Conservation (phyloP, 2,888 invertebrate genomes). For the Glaucopsyche alexis region DNA sequence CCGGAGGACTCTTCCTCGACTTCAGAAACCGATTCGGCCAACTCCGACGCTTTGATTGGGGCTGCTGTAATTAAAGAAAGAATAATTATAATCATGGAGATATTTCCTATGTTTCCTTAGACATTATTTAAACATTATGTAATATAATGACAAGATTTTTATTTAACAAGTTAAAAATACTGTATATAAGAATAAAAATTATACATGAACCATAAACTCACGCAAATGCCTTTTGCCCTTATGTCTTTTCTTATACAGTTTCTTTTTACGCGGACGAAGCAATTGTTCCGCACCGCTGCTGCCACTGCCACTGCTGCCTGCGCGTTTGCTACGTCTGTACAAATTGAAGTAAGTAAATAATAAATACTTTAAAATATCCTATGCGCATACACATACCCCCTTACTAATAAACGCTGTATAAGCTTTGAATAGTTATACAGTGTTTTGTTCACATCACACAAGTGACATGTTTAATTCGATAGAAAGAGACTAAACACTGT, state of each 20-base stretch:
- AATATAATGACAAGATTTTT: too few relatives aligned
- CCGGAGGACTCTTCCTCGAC: constrained; percentile 81
- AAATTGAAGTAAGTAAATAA: background rate
- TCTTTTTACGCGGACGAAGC: constrained; percentile 79
- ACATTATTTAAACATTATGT: too few relatives aligned
- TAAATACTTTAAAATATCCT: background rate
- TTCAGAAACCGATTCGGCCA: constrained; percentile 82
- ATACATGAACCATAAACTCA: constrained; percentile 65
- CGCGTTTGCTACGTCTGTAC: constrained; percentile 66
- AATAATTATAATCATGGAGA: too few relatives aligned
- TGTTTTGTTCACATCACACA: too few relatives aligned
- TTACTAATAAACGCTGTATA: too few relatives aligned
- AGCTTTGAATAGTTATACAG: too few relatives aligned
- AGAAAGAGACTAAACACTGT: too few relatives aligned
- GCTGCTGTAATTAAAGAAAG: constrained; percentile 48
- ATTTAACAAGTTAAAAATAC: background rate
- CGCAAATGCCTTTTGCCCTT: constrained; percentile 76
- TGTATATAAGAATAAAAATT: constrained; percentile 39
- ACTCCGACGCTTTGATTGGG: constrained; percentile 68
- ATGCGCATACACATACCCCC: background rate
- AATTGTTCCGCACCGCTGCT: constrained; percentile 75
- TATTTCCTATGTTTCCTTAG: too few relatives aligned
- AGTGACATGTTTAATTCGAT: too few relatives aligned
- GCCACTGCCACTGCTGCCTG: constrained; percentile 73
- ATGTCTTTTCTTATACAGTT: constrained; percentile 83